Base-by-base conservation (phyloP, 2,888 invertebrate species). In the Polyploca ridens region DNA sequence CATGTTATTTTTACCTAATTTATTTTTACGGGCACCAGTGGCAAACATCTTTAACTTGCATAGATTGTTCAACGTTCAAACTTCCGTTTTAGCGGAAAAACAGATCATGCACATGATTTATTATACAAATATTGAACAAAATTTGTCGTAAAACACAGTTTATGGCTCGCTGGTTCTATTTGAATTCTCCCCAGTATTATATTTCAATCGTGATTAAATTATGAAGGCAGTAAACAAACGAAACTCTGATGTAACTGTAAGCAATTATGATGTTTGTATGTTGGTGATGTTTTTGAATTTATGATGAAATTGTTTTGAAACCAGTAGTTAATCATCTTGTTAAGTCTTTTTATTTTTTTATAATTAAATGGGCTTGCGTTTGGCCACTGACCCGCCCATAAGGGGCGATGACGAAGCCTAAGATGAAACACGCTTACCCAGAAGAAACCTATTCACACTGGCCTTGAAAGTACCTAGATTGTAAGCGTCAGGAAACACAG, bases 131-230 rank as follows among this genome's bases (percentile, higher is more conserved):
- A 87, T 89, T 88, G 86, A 82, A 90, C 85, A 78, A 82, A 88
- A 86, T 89, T 88, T 88, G 87, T 90, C 90, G 84, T 90, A 89
- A 90, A 89, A 69, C 75, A 71, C 71, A 69, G 67, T 88, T 90
- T 90, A 90, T 83, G 78, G 79, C 73, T 71, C 66, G 61, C 66
- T 69, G 78, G 77, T 76, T 83, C 81, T 82, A 84, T 86, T 83
- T 76, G 70, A 85, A 82, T 75, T 79, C 81, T 79, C 81, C 67
- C 74, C 71, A 65, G 80, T 74, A 84, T 84, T 84, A 84, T 84
- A 85, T 84, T 84, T 80, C 84, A 82, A 84, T 82, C 78, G 79
- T 84, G 85, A 89, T 87, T 86, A 86, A 87, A 82, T 83, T 87
- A 87, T 84, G 82, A 71, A 71, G 44, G 65, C 65, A 76, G 82